phyloP scores from a whole-genome alignment of 2,113 vertebrate genomes.

The Eretmochelys imbricata region DNA sequence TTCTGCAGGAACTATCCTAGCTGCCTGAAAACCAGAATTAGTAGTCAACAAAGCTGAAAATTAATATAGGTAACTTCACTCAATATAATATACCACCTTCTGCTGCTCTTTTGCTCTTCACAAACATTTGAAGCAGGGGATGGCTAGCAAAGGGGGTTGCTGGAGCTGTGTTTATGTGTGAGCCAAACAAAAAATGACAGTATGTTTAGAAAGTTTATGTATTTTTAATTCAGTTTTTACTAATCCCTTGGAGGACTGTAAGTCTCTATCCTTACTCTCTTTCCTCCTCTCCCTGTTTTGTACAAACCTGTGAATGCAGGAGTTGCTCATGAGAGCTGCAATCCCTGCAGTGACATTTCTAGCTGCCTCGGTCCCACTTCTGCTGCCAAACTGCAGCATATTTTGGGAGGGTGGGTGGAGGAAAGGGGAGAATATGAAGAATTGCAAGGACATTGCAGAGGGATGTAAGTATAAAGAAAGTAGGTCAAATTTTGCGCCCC shows the following conservation, averaged over 20 bases:
- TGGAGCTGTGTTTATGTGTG: rapidly evolving
- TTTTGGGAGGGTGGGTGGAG: background rate
- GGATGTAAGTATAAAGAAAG: background rate
- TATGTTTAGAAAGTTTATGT: rapidly evolving
- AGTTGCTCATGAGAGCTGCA: background rate
- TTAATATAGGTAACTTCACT: background rate
- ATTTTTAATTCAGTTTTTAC: background rate
- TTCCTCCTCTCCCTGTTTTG: rapidly evolving
- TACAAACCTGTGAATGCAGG: background rate
- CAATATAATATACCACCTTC: background rate
- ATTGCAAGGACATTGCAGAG: background rate
- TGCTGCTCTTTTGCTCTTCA: background rate
- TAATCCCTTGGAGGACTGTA: background rate
- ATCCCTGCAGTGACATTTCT: rapidly evolving
- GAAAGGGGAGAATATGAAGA: background rate
- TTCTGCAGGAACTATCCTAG: background rate
- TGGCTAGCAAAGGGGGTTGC: background rate
- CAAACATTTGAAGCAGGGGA: background rate
- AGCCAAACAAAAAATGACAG: background rate
- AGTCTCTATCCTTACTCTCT: background rate
- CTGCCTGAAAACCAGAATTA: background rate
- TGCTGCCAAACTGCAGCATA: background rate
- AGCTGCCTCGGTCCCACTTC: background rate
- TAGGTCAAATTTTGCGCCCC: background rate
- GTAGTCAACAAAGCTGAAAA: background rate